Base-by-base conservation (phyloP, 2,888 invertebrate genomes). In the Strigamia transsilvanica region DNA sequence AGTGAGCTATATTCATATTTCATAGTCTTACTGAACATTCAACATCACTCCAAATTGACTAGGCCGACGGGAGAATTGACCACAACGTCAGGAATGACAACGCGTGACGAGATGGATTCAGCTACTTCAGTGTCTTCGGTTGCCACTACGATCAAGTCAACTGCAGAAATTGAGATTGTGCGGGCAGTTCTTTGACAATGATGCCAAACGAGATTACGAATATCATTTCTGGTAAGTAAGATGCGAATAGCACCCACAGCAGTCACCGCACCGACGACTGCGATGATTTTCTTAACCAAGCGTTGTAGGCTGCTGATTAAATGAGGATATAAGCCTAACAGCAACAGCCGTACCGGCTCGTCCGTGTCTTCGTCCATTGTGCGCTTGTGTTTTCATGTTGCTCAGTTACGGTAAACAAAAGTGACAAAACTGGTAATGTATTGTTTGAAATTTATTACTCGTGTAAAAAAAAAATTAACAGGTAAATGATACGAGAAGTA, bases 171-270 rank as follows among this genome's bases (percentile, higher is more conserved):
- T 0, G 46, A 46, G n/a, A 46, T 46, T 46, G 13, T 46, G n/a
- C n/a, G 46, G n/a, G 46, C 46, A 46, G 46, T 46, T 46, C 46
- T 10, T 46, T 46, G 46, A 46, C 46, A 46, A n/a, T 46, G 46
- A 46, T 10, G 46, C 46, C 46, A 46, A 46, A 46, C 46, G 5
- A 46, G 46, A 46, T 46, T 13, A 46, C 46, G 46, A 13, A 46
- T 46, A 15, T 46, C 46, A 46, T n/a, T 46, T 46, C 46, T 9
- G 15, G 46, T 46, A 46, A 46, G 46, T 46, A 46, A n/a, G 7
- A 46, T n/a, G 13, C 46, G 13, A 4, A 46, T 10, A 46, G 46
- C 46, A 13, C 15, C n/a, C 13, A 46, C n/a, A n/a, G 46, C 46
- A 13, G 46, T 46, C 2, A 46, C 1, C n/a, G 46, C 46, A 0